Evolutionary conservation across 2,113 vertebrate genomes (phyloP).

Genomic region (Ramphastos sulfuratus): DNA sequence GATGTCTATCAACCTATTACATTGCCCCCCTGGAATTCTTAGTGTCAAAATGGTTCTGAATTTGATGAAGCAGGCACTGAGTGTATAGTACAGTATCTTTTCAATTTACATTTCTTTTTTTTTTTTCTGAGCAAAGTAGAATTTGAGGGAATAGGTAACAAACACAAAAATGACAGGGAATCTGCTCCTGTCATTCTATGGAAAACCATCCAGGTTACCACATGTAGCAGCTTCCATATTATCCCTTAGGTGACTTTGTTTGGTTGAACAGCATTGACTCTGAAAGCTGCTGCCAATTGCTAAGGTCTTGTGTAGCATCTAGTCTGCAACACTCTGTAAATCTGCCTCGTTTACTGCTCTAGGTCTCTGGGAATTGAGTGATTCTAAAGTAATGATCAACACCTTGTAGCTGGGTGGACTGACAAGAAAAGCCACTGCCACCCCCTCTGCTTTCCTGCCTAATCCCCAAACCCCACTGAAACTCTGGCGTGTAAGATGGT

Average conservation of each 20-base stretch:
- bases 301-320: not conserved
- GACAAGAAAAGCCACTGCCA: not conserved
- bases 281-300: not conserved
- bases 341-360: not conserved
- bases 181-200: not conserved
- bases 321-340: not conserved
- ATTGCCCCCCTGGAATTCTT: not conserved
- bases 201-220: not conserved
- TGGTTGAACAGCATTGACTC: not conserved
- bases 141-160: not conserved
- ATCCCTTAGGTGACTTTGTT: not conserved
- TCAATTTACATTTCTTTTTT: not conserved
- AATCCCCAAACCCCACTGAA: not conserved
- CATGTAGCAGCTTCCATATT: accelerated
- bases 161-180: not conserved
- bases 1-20: not conserved
- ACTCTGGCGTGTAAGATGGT: not conserved
- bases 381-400: not conserved
- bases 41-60: accelerated
- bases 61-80: not conserved
- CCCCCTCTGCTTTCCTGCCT: not conserved
- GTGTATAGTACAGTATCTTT: not conserved
- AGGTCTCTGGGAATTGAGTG: not conserved
- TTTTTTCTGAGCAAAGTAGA: not conserved
- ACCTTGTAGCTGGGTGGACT: not conserved